Evolutionary conservation across 2,797 vertebrate species (phyloP), one percentile per base, ranked within the genome.

Genomic region (Adelosebastes latens): DNA sequence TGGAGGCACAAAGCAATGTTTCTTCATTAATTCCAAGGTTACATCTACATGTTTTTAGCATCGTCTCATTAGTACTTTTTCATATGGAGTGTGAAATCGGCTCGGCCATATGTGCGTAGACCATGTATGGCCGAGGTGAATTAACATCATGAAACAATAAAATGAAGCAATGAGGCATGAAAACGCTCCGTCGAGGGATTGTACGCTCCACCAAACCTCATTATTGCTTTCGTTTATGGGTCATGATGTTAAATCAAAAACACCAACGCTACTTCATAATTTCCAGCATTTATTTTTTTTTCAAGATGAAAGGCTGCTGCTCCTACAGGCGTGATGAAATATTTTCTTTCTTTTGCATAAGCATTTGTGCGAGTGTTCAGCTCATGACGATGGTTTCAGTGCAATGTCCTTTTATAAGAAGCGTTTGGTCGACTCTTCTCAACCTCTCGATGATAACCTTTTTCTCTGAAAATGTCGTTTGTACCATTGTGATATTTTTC

Each of bases 401-500:
- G 92, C 92, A 92, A 92, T 92, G 92, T 91, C 77, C 66, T 94
- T 92, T 92, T 83, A 39, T 84, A 84, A 69, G 75, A 84, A 89
- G 82, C 31, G 59, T 89, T 88, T 58, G 69, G 74, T 84, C 66
- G 52, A 87, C 85, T 90, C 80, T 74, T 90, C 85, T 89, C 80
- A 65, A 83, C 87, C 87, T 88, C 81, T 87, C 77, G 31, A 79
- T 70, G 80, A 87, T 82, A 60, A 91, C 86, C 87, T 84, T 93
- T 83, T 93, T 83, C 75, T 89, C 85, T 88, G 78, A 88, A 88
- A 82, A 82, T 86, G 86, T 89, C 72, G 75, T 95, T 92, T 89
- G 80, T 89, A 92, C 90, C 86, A 78, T 93, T 90, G 90, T 93
- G 89, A 89, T 95, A 94, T 94, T 94, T 95, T 95, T 94, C 89